These are phyloP conservation scores for Cosmia trapezina DNA, from an alignment of 2,888 invertebrate genomes.

Conservation along the genomic window DNA sequence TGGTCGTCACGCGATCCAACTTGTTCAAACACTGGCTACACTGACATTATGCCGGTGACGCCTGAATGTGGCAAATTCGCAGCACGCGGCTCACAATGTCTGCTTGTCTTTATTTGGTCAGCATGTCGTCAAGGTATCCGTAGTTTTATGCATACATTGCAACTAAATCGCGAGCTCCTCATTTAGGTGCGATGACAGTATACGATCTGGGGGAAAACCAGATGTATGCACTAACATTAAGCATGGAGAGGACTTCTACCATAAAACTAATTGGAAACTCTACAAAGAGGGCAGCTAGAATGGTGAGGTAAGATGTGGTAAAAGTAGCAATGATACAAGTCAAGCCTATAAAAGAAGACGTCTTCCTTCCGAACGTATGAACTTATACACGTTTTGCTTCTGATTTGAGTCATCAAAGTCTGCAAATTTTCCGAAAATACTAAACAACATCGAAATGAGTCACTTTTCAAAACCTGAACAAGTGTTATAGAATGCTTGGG, in stretches of 20 bases:
- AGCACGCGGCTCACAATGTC: conserved; percentile 1
- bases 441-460: neutral
- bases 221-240: neutral
- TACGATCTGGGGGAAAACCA: neutral
- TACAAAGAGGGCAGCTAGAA: neutral
- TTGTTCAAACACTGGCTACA: conserved; percentile 11
- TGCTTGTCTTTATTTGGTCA: conserved; percentile 10
- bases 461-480: neutral
- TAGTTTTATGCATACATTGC: neutral
- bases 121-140: conserved; percentile 12
- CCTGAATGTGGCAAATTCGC: neutral
- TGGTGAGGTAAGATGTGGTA: neutral
- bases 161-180: neutral
- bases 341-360: neutral
- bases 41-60: too few species aligned
- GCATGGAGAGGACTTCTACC: neutral
- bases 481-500: neutral
- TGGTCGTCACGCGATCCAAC: conserved; percentile 1
- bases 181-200: neutral
- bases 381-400: neutral
- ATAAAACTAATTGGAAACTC: neutral
- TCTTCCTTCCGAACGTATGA: neutral
- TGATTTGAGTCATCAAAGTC: neutral
- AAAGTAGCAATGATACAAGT: neutral
- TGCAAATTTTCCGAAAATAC: neutral